Evolutionary conservation across 1,140 invertebrate species (phyloP).

Genomic region (Brachionus manjavacas): DNA sequence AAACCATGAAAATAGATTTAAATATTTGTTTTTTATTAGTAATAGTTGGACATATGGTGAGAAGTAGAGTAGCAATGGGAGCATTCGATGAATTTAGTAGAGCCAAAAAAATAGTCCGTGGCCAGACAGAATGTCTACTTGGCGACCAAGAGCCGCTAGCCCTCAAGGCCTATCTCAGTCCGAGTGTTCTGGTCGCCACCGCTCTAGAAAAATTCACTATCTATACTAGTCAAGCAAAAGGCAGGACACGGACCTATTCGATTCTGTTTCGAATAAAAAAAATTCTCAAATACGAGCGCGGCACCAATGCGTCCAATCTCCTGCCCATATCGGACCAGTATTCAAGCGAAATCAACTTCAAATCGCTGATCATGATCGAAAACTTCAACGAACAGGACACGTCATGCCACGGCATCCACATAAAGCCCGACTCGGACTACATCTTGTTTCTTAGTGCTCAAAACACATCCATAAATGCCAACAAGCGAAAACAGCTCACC

Average conservation of each 20-base stretch:
- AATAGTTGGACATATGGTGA: background rate
- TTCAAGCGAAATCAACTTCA: background rate
- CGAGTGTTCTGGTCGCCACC: background rate
- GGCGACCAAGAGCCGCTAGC: background rate
- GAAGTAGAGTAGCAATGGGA: background rate
- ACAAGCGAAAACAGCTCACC: constrained; percentile 1
- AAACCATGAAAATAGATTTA: background rate
- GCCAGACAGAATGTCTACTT: background rate
- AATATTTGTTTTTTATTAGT: background rate
- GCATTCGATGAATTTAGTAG: background rate
- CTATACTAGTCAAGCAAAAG: background rate
- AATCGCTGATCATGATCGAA: background rate
- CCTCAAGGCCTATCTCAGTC: background rate
- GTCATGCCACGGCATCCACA: background rate
- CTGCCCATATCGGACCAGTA: background rate
- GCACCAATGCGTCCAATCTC: background rate
- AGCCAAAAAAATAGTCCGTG: background rate
- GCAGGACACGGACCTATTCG: background rate
- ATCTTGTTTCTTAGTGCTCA: background rate
- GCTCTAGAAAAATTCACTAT: constrained; percentile 15
- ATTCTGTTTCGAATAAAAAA: constrained; percentile 17
- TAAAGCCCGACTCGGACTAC: background rate
- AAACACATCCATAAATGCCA: background rate
- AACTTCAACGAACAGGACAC: background rate
- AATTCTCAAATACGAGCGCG: constrained; percentile 1